Evolutionary conservation across 2,113 vertebrate genomes (phyloP).

Genomic region (Dinomys branickii): DNA sequence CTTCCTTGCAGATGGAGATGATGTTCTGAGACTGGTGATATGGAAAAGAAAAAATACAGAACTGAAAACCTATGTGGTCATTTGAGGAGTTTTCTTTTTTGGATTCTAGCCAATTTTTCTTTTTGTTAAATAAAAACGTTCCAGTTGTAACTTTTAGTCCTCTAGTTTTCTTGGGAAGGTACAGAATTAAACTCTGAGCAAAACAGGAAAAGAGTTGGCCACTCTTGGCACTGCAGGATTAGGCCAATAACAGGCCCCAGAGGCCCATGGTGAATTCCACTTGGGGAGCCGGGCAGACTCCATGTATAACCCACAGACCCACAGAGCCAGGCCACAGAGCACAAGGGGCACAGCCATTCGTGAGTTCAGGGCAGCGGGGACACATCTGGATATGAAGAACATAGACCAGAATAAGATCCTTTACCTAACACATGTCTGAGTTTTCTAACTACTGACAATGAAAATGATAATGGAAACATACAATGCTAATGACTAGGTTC

Average conservation of each 20-base stretch:
- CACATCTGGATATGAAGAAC: not conserved
- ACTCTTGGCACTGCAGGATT: not conserved
- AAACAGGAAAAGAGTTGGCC: not conserved
- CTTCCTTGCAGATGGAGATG: not conserved
- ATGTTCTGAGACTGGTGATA: not conserved
- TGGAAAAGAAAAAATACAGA: conserved; percentile 34
- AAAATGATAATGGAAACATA: not conserved
- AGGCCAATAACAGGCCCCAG: not conserved
- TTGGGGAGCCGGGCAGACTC: not conserved
- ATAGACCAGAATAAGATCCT: not conserved
- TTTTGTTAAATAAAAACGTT: not conserved
- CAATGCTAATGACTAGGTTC: not conserved
- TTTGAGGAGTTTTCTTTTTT: conserved; percentile 45
- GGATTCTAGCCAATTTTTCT: conserved; percentile 21
- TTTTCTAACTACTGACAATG: not conserved
- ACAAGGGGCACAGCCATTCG: not conserved
- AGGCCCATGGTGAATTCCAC: not conserved
- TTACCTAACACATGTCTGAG: not conserved
- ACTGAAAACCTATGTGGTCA: conserved; percentile 34
- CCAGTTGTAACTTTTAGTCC: not conserved
- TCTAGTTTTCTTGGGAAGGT: conserved; percentile 3
- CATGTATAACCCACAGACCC: not conserved
- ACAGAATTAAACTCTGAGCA: not conserved
- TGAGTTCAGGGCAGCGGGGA: not conserved
- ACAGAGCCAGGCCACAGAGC: not conserved